Percentiles rank a stretch among this genome's conserved stretches.
Evolutionary conservation across 2,113 vertebrate species (phyloP).

Genomic region (Oenanthe oenanthe): DNA sequence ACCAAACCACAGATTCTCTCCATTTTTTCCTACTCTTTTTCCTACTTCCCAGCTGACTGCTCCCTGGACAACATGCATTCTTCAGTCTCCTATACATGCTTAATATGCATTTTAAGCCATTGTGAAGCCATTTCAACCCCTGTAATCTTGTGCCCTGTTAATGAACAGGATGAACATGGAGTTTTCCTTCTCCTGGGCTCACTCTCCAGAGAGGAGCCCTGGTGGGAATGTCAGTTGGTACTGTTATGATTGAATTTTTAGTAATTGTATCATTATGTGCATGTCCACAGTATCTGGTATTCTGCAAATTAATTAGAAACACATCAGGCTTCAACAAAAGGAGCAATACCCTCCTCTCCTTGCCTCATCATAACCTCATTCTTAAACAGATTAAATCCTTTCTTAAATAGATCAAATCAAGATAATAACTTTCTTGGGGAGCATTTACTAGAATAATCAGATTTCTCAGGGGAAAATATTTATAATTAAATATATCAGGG

Average conservation of each 20-base stretch:
- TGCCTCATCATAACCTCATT: slow-evolving; percentile 1
- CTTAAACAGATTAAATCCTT: slow-evolving; percentile 38
- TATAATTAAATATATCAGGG: slow-evolving; percentile 6
- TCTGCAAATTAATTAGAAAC: slow-evolving; percentile 33
- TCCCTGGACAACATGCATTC: not conserved
- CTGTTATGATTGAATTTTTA: slow-evolving; percentile 14
- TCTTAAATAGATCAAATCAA: slow-evolving; percentile 36
- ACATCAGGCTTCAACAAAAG: slow-evolving; percentile 25
- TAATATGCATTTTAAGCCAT: not conserved
- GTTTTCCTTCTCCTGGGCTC: not conserved
- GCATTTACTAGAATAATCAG: slow-evolving; percentile 4
- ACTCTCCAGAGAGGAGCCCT: not conserved
- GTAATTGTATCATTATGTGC: slow-evolving; percentile 26
- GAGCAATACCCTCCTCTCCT: not conserved
- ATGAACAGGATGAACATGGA: not conserved
- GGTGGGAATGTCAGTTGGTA: not conserved
- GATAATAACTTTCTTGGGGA: slow-evolving; percentile 47
- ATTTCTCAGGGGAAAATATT: slow-evolving; percentile 34
- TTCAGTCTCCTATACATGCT: not conserved
- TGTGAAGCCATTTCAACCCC: not conserved
- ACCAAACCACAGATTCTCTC: not conserved
- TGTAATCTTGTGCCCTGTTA: not conserved
- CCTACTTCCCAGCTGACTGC: not conserved
- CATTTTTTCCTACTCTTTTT: not conserved
- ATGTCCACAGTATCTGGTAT: not conserved